These are phyloP conservation scores for Nephotettix cincticeps DNA, from an alignment of 1,140 invertebrate species.

Conservation along the genomic window DNA sequence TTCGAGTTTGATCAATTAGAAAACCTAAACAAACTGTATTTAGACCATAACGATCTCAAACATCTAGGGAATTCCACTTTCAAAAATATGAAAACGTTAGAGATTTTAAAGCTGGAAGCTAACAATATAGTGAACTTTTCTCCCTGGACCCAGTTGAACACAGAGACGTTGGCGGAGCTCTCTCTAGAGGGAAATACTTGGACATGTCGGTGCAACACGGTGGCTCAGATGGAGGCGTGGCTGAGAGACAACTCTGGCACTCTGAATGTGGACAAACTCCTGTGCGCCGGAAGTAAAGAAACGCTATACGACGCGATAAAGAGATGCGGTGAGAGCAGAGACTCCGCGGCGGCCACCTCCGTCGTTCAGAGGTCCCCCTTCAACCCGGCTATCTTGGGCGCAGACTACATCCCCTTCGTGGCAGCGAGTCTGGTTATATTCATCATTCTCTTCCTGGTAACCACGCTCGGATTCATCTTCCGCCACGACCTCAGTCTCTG, in stretches of 20 bases:
- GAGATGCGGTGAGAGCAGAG: slow-evolving; percentile 60
- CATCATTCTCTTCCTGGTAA: slow-evolving; percentile 65
- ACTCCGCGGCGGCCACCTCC: slow-evolving; percentile 60
- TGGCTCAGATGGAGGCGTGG: slow-evolving; percentile 65
- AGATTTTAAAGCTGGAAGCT: slow-evolving; percentile 52
- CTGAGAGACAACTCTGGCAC: slow-evolving; percentile 58
- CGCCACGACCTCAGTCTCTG: slow-evolving; percentile 71
- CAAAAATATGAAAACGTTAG: slow-evolving; percentile 48
- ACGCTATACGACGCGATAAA: slow-evolving; percentile 61
- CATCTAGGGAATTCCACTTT: slow-evolving; percentile 53
- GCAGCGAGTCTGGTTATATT: slow-evolving; percentile 72
- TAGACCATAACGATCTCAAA: slow-evolving; percentile 52
- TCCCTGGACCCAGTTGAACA: slow-evolving; percentile 56
- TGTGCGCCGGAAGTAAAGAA: slow-evolving; percentile 52
- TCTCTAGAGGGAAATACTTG: slow-evolving; percentile 69
- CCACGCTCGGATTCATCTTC: slow-evolving; percentile 71
- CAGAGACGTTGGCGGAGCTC: slow-evolving; percentile 58
- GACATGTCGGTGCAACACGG: slow-evolving; percentile 69
- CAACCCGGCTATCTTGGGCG: slow-evolving; percentile 54
- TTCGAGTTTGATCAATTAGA: slow-evolving; percentile 55
- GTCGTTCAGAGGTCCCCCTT: slow-evolving; percentile 59
- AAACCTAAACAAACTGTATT: slow-evolving; percentile 52
- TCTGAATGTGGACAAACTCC: slow-evolving; percentile 56
- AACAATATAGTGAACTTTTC: slow-evolving; percentile 55
- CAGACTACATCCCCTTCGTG: slow-evolving; percentile 68